These are phyloP conservation scores for Sminthurides aquaticus DNA, from an alignment of 2,888 invertebrate genomes.

Conservation along the genomic window DNA sequence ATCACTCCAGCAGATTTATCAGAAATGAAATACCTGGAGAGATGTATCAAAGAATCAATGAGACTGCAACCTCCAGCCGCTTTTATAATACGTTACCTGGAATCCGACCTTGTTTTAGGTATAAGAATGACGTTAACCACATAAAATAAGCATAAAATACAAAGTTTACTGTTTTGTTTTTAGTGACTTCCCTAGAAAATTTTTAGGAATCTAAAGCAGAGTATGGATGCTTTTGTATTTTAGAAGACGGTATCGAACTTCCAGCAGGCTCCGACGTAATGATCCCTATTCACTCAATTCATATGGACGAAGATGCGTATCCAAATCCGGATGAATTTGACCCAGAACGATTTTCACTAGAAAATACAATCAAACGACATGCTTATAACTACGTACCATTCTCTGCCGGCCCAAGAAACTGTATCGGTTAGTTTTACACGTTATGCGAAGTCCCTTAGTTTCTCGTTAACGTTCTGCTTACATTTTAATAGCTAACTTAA, in stretches of 20 bases:
- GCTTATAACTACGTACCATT: neutral
- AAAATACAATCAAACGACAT: conserved; percentile 46
- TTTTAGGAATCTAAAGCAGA: no score
- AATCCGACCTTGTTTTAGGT: neutral
- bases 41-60: neutral
- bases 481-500: neutral
- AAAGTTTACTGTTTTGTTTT: no score
- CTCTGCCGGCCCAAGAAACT: conserved; percentile 4
- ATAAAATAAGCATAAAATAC: neutral
- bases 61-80: neutral
- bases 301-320: conserved; percentile 58
- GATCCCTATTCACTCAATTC: conserved; percentile 58
- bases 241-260: neutral
- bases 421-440: neutral
- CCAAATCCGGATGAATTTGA: conserved; percentile 60
- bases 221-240: no score
- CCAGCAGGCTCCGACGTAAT: conserved; percentile 43
- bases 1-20: neutral
- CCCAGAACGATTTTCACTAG: conserved; percentile 63
- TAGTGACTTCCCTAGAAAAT: no score
- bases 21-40: neutral
- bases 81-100: neutral
- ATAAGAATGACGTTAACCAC: no score
- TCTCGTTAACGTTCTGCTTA: no score
- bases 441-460: neutral